These are phyloP conservation scores for Pseudorasbora parva DNA, from an alignment of 2,113 vertebrate genomes.

Conservation along the genomic window DNA sequence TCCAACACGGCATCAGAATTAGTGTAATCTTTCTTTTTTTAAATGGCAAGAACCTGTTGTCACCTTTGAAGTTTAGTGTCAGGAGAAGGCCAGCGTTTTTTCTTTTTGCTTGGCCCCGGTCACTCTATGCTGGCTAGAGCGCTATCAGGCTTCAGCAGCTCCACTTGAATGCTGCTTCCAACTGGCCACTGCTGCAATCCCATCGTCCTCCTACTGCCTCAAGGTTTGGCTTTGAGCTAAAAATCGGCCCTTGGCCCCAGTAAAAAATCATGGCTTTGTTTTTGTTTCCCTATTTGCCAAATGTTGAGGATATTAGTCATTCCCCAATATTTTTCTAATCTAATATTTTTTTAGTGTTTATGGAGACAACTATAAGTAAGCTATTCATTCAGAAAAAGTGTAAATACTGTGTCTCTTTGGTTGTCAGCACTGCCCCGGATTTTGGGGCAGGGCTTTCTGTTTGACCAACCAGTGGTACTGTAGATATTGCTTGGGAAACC, in stretches of 20 bases:
- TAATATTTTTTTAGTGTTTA: too few relatives aligned
- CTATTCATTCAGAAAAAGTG: neutral
- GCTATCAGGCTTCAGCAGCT: slow-evolving; percentile 39
- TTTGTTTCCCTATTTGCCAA: neutral
- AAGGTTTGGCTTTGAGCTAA: slow-evolving; percentile 7
- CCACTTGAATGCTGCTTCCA: slow-evolving; percentile 10
- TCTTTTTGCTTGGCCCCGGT: slow-evolving; percentile 5
- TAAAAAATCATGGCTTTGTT: neutral
- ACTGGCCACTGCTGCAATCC: slow-evolving; percentile 22
- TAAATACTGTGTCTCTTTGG: neutral
- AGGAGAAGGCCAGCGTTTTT: neutral
- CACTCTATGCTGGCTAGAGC: slow-evolving; percentile 21
- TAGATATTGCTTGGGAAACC: neutral
- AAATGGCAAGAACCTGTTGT: neutral
- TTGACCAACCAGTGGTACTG: neutral
- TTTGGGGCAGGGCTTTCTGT: neutral
- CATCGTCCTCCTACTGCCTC: neutral
- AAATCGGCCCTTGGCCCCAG: neutral
- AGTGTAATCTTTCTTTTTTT: neutral
- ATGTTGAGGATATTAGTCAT: neutral
- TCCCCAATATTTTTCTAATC: neutral
- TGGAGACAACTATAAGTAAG: neutral
- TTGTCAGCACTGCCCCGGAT: neutral
- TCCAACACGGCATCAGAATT: slow-evolving; percentile 6
- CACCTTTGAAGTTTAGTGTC: slow-evolving; percentile 31